Evolutionary conservation across 2,113 vertebrate species (phyloP).

Genomic region (Nyctibius bracteatus): DNA sequence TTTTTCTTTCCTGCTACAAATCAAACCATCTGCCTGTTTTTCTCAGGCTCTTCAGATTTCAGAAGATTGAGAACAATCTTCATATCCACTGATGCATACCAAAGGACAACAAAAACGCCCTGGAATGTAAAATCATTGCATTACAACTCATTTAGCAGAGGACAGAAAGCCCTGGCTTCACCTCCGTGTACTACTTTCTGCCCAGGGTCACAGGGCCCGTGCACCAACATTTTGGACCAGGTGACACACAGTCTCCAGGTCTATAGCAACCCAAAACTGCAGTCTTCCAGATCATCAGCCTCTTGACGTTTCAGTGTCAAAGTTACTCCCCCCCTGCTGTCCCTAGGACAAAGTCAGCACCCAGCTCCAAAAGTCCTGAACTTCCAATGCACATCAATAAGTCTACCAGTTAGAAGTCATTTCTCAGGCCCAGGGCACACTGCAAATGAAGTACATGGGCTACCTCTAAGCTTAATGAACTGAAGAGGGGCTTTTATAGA

Average conservation of each 20-base stretch:
- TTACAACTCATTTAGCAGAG: neutral
- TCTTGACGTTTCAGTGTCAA: neutral
- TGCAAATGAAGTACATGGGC: neutral
- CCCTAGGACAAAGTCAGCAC: neutral
- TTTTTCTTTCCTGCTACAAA: neutral
- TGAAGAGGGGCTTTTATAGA: neutral
- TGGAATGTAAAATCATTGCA: neutral
- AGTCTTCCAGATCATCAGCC: neutral
- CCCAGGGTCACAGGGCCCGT: fast-evolving
- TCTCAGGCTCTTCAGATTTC: neutral
- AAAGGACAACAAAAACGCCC: neutral
- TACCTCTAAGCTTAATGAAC: neutral
- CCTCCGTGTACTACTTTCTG: neutral
- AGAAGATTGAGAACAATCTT: neutral
- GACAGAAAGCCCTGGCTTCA: neutral
- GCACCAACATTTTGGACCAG: neutral
- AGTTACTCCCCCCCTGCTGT: neutral
- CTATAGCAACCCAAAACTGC: neutral
- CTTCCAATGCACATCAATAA: neutral
- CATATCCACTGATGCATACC: neutral
- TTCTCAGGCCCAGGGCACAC: neutral
- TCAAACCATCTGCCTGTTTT: neutral
- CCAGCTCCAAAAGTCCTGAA: neutral
- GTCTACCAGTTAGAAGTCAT: neutral
- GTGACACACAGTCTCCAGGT: neutral